These are phyloP conservation scores for Limnephilus lunatus DNA, from an alignment of 2,888 invertebrate genomes.

Conservation along the genomic window DNA sequence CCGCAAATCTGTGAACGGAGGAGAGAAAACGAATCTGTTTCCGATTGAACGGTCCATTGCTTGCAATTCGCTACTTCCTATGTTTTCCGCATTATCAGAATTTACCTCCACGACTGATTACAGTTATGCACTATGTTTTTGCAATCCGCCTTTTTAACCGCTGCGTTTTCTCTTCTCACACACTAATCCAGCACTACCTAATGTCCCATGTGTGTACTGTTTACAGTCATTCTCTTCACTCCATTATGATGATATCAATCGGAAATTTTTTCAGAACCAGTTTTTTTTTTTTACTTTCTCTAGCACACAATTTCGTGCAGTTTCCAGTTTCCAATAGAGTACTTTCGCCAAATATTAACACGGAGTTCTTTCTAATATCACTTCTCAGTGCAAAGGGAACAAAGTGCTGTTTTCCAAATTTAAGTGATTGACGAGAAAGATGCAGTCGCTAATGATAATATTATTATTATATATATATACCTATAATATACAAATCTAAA, in stretches of 20 bases:
- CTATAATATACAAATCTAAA: too few relatives aligned
- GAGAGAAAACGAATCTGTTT: not conserved
- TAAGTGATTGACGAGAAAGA: not conserved
- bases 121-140: not conserved
- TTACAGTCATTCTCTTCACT: not conserved
- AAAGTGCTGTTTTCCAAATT: not conserved
- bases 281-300: not conserved
- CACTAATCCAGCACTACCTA: not conserved
- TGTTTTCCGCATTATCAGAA: not conserved
- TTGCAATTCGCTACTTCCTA: not conserved
- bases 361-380: not conserved
- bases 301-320: not conserved
- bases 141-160: not conserved
- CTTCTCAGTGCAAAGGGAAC: not conserved
- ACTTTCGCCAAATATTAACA: not conserved
- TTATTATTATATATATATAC: too few relatives aligned
- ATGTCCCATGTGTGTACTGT: not conserved
- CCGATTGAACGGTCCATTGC: slow-evolving; percentile 2
- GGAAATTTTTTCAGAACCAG: not conserved
- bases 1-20: not conserved
- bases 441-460: too few relatives aligned
- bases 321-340: not conserved
- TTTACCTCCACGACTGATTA: not conserved
- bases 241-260: not conserved
- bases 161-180: not conserved